Conservation (phyloP, 2,113 vertebrate species). For the Calyptomena viridis region DNA sequence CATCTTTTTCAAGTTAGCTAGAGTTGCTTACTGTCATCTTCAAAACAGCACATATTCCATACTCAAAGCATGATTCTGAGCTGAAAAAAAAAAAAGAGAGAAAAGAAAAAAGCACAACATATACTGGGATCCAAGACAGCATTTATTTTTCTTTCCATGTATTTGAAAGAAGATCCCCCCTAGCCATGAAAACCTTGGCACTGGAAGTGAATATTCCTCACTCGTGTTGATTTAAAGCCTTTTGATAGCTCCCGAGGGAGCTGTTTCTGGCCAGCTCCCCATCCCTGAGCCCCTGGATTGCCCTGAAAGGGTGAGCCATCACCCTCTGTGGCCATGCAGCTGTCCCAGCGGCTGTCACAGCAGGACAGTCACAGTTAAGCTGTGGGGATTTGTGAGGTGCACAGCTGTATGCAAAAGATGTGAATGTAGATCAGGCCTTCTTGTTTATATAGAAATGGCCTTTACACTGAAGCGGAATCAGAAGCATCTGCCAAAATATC, state of each 20-base stretch:
- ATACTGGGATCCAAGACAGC: background rate
- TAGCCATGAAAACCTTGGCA: background rate
- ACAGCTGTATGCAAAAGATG: background rate
- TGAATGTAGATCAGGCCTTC: background rate
- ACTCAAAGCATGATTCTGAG: background rate
- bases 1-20: background rate
- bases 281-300: background rate
- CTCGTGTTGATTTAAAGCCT: background rate
- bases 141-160: slow-evolving; percentile 14
- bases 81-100: background rate
- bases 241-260: background rate
- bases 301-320: background rate
- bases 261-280: background rate
- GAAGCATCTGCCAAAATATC: slow-evolving; percentile 22
- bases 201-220: background rate
- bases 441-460: slow-evolving; percentile 25
- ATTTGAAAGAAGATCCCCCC: background rate
- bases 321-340: background rate
- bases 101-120: background rate
- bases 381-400: background rate
- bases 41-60: background rate
- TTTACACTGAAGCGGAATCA: background rate
- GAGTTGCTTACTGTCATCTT: background rate
- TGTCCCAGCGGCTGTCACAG: background rate
- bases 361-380: background rate